Conservation (phyloP, 2,888 invertebrate species). For the Drosophila paranaensis region DNA sequence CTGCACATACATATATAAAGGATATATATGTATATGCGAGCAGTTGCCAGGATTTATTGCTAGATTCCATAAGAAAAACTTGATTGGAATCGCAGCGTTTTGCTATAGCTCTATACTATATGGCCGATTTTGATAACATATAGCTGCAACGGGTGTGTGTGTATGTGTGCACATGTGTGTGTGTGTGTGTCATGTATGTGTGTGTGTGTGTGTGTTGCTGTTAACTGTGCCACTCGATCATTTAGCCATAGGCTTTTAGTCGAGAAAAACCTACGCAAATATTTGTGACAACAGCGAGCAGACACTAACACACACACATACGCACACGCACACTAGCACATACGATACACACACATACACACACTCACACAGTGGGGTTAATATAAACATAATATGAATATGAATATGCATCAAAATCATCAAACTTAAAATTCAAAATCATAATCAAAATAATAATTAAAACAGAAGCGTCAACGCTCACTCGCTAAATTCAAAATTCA, state of each 20-base stretch:
- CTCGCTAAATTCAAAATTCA: conserved; percentile 49
- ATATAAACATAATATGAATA: conserved; percentile 52
- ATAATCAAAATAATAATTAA: conserved; percentile 44
- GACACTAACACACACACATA: conserved; percentile 13
- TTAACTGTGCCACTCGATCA: conserved; percentile 60
- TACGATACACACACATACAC: not conserved
- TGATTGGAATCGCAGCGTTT: conserved; percentile 29
- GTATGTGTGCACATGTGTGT: conserved; percentile 5
- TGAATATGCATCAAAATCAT: conserved; percentile 57
- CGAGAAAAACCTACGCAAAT: conserved; percentile 83
- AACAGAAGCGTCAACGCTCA: conserved; percentile 56
- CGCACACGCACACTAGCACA: conserved; percentile 6
- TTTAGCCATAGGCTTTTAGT: conserved; percentile 83
- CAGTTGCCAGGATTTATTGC: conserved; percentile 55
- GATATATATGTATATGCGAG: conserved; percentile 5
- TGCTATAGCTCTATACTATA: conserved; percentile 66
- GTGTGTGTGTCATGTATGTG: not conserved
- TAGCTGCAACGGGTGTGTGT: conserved; percentile 41
- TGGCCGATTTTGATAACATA: conserved; percentile 67
- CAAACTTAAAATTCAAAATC: conserved; percentile 46
- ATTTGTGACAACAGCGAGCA: conserved; percentile 59
- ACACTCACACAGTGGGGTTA: conserved; percentile 33
- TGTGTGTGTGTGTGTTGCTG: conserved; percentile 13
- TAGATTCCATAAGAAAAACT: conserved; percentile 32
- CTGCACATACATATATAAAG: not conserved